Evolutionary conservation across 37 sponge, comb jelly and placozoan species (phyloP), one percentile per base, ranked within the genome.

Genomic region (Ianthella basta): DNA sequence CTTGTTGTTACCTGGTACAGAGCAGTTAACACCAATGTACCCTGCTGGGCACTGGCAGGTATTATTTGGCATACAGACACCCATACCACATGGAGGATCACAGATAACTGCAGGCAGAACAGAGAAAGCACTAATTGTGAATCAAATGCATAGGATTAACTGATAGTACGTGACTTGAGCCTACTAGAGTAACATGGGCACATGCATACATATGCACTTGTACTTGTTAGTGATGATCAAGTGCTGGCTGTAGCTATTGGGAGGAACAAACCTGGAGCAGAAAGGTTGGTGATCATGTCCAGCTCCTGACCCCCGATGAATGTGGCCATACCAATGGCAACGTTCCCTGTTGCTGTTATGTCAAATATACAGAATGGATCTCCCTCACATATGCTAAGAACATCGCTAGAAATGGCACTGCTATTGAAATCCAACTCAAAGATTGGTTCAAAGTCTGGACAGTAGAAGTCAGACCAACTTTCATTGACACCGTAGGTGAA

Each of bases 361-460:
- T 90, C 91, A 86, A 57, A 90, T 50, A 79, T 65, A 66, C 91
- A 90, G 50, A 86, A 86, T 0, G n/a, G 25, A 55, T 86, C 83
- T 41, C 77, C 72, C 38, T 59, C 68, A 82, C 91, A 90, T 16
- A 86, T 18, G 6, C 15, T 30, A 16, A 65, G 80, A 41, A 87
- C 86, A 78, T 79, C 15, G 15, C 69, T 55, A 36, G 86, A 80
- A 5, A 86, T 36, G 10, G 12, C 44, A 0, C 80, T 59, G 74
- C 75, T 44, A 56, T 56, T 57, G 37, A 90, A 90, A 21, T 23
- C 61, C 41, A 82, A 60, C 37, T 50, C 80, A 90, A 79, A 86
- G 13, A 86, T n/a, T 36, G 87, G 91, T 38, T 60, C 55, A 59
- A 83, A 90, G 10, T 61, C 57, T 30, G 91, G 91, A 55, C 55